Evolutionary conservation across 2,113 vertebrate genomes (phyloP).

Genomic region (Epinephelus cyanopodus): DNA sequence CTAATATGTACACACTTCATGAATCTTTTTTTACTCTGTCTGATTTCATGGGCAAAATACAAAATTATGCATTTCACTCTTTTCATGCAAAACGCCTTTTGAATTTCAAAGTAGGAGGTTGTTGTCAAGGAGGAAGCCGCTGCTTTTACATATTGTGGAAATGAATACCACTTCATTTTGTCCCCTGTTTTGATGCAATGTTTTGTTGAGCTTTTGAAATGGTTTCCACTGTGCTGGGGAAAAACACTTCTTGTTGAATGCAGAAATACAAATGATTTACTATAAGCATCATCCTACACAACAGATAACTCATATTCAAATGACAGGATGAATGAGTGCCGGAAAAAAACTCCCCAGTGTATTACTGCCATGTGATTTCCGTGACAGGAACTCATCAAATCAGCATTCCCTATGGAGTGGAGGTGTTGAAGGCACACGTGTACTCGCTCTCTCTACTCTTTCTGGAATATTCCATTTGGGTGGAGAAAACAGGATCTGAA

Average conservation of each 20-base stretch:
- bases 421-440: conserved; percentile 29
- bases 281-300: neutral
- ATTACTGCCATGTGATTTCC: conserved; percentile 19
- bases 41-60: neutral
- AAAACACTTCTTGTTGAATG: neutral
- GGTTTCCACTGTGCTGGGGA: neutral
- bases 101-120: neutral
- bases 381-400: conserved; percentile 64
- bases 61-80: rapidly evolving
- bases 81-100: neutral
- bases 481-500: conserved; percentile 30
- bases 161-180: neutral
- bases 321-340: conserved; percentile 16
- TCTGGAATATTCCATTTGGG: conserved; percentile 58
- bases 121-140: neutral
- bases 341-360: conserved; percentile 28
- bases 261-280: conserved; percentile 22
- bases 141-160: neutral
- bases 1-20: neutral
- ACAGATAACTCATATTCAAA: conserved; percentile 47
- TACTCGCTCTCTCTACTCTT: neutral
- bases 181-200: neutral
- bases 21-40: neutral
- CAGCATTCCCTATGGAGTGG: conserved; percentile 31
- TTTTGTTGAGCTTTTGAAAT: conserved; percentile 11